Conservation (phyloP, 2,797 vertebrate genomes). For the Pristis pectinata region DNA sequence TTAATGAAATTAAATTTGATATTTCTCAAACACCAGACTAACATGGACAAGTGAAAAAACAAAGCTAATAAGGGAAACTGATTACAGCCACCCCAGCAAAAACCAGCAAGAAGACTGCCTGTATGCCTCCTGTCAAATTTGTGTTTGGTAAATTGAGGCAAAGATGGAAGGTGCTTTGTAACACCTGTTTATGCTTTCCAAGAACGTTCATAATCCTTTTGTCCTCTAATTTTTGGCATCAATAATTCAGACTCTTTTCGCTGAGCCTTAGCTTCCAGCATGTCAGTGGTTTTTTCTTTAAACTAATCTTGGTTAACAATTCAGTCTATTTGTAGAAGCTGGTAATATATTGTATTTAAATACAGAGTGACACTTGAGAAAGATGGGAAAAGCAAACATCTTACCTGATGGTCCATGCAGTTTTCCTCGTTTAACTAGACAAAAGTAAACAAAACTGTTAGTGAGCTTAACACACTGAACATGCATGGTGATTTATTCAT, state of each 20-base stretch:
- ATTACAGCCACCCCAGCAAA: not conserved
- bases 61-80: not conserved
- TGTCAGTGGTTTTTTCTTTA: not conserved
- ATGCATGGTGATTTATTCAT: not conserved
- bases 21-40: not conserved
- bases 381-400: not conserved
- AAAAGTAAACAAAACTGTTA: slow-evolving; percentile 32
- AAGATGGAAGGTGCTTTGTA: not conserved
- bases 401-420: slow-evolving; percentile 49
- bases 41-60: not conserved
- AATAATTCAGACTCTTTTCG: not conserved
- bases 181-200: not conserved
- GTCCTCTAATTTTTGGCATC: not conserved
- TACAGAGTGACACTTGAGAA: not conserved
- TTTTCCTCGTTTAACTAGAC: slow-evolving; percentile 52
- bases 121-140: not conserved
- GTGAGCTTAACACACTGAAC: not conserved
- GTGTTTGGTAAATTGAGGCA: not conserved
- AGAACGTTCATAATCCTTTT: not conserved
- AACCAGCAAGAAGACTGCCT: not conserved
- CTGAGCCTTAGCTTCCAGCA: not conserved
- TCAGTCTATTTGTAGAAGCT: too few relatives aligned
- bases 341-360: not conserved
- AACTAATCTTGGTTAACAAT: too few relatives aligned
- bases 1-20: not conserved